Evolutionary conservation across 1,140 invertebrate species (phyloP), one percentile per base, ranked within the genome.

Genomic region (Matsumurasca onukii): DNA sequence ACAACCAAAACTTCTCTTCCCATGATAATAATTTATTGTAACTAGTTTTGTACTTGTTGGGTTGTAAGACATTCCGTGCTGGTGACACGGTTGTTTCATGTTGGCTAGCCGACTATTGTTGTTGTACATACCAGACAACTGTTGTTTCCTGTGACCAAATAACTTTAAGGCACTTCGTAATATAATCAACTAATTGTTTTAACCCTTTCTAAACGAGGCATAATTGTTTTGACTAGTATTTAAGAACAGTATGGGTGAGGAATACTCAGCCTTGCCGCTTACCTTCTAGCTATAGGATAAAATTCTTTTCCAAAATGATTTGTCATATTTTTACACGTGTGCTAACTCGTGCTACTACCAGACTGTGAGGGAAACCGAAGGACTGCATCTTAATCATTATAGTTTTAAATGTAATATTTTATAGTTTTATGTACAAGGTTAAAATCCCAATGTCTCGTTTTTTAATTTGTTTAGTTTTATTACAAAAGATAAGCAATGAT

Each of bases 81-180:
- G 48, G n/a, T 66, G 49, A 63, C 30, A 34, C 34, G 34, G 34
- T 66, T 52, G 64, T 49, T 52, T 51, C 49, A 34, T 13, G 48
- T 51, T 27, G 25, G 64, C 24, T 20, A 12, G 30, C 27, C 17
- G 45, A 51, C n/a, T 52, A 66, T 66, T 52, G 45, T 52, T 66
- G 49, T 66, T 66, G 64, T 66, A 66, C n/a, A 66, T 52, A 66
- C 39, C 27, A 25, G 27, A 49, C 64, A 66, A 66, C 59, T 61
- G 55, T 61, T 68, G 39, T 62, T 67, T 68, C 67, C 67, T 68
- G 67, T 68, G 67, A 68, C 67, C 67, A 68, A 68, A 68, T 68
- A 68, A 68, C 57, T 49, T 61, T 68, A 62, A 63, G 57, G 64
- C 64, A 66, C 64, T 66, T 66, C 48, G 20, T 24, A 51, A 52